A percentile compares a stretch with the other conserved stretches of the same genome.
Evolutionary conservation across 1,140 invertebrate species (phyloP).

Genomic region (Euborellia annulipes): DNA sequence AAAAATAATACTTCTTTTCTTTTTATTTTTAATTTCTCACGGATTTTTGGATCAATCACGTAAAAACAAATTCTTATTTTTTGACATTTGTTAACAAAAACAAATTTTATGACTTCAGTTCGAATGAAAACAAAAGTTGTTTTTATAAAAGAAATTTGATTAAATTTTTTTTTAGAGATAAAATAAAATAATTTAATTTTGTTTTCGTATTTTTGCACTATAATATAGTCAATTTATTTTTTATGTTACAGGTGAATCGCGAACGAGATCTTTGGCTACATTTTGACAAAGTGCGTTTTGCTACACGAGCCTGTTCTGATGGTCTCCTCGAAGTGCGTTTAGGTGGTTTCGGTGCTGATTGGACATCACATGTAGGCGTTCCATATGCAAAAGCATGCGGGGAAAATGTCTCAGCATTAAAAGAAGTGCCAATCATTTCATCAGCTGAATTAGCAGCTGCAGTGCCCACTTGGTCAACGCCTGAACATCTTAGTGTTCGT

Average conservation of each 20-base stretch:
- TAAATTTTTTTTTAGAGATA: no score
- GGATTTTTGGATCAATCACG: no score
- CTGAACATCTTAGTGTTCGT: constrained; percentile 30
- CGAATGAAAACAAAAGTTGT: no score
- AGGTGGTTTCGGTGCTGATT: constrained; percentile 8
- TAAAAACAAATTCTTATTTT: no score
- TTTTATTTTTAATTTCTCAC: no score
- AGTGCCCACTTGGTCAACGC: constrained; percentile 18
- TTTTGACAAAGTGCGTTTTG: constrained; percentile 71
- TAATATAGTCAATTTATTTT: no score
- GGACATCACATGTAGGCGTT: constrained; percentile 37
- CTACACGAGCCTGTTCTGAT: constrained; percentile 60
- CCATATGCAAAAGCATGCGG: constrained; percentile 65
- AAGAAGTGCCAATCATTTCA: constrained; percentile 59
- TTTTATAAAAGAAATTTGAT: no score
- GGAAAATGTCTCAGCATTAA: constrained; percentile 59
- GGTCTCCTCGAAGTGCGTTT: constrained; percentile 70
- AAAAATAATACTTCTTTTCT: no score
- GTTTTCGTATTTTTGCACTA: no score
- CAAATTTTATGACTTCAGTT: no score
- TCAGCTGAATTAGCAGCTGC: constrained; percentile 44
- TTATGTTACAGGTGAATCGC: constrained; percentile 41
- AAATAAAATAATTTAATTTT: no score
- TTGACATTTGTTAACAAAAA: no score
- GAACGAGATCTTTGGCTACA: constrained; percentile 72